phyloP scores from a whole-genome alignment of 2,888 invertebrate species.

The Thalpophila matura region DNA sequence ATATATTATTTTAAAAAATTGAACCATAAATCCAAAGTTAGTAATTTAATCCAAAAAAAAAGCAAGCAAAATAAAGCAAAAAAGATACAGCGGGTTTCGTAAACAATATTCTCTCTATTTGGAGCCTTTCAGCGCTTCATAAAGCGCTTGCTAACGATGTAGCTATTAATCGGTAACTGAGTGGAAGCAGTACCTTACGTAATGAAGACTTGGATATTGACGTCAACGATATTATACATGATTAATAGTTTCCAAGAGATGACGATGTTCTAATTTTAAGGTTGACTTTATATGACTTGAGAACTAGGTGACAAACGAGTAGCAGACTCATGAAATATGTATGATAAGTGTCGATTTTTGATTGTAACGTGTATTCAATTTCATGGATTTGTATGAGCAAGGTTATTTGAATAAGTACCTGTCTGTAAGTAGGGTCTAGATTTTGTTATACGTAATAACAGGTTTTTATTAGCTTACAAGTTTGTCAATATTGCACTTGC shows the following conservation, averaged over 20 bases:
- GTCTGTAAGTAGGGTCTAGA: too few relatives aligned
- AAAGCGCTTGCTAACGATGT: slow-evolving; percentile 43
- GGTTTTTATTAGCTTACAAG: too few relatives aligned
- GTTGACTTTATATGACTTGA: slow-evolving; percentile 36
- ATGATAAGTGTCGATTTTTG: slow-evolving; percentile 29
- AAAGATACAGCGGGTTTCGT: slow-evolving; percentile 2
- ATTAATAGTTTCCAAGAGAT: slow-evolving; percentile 60
- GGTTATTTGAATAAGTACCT: neutral
- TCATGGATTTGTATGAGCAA: neutral
- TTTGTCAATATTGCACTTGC: too few relatives aligned
- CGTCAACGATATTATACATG: slow-evolving; percentile 44
- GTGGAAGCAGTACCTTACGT: slow-evolving; percentile 47
- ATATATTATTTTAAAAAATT: too few relatives aligned
- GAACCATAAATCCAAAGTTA: neutral
- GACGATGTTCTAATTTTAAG: slow-evolving; percentile 33
- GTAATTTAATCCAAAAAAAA: neutral
- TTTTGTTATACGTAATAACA: too few relatives aligned
- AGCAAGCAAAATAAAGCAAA: neutral
- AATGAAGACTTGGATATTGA: slow-evolving; percentile 53
- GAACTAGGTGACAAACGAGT: slow-evolving; percentile 34
- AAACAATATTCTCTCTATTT: neutral
- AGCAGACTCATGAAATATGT: slow-evolving; percentile 15
- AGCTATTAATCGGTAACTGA: slow-evolving; percentile 52
- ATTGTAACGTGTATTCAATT: slow-evolving; percentile 10
- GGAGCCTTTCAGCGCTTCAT: slow-evolving; percentile 8